These are phyloP conservation scores for Chrysolina oricalcia DNA, from an alignment of 2,888 invertebrate species.

Conservation along the genomic window DNA sequence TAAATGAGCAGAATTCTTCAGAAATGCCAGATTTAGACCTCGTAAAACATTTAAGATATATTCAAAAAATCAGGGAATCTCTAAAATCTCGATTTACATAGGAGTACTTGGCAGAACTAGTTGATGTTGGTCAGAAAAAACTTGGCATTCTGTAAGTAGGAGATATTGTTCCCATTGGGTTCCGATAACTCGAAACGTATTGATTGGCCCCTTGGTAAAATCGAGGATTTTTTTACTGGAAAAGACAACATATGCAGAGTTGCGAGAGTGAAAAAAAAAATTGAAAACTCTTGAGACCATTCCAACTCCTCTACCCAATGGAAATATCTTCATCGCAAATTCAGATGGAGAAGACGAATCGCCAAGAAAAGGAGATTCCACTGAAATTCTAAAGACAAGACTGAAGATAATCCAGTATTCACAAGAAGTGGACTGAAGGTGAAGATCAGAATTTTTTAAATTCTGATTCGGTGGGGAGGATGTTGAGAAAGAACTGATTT, in stretches of 20 bases:
- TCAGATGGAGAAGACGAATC: not conserved
- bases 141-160: not conserved
- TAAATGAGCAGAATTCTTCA: not conserved
- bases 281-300: conserved; percentile 5
- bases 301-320: not conserved
- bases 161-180: conserved; percentile 9
- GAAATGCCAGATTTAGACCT: not conserved
- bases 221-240: too few relatives aligned
- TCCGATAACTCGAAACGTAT: not conserved
- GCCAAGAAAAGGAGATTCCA: not conserved
- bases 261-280: conserved; percentile 7
- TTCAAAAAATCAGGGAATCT: not conserved
- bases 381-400: not conserved
- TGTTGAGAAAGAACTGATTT: not conserved
- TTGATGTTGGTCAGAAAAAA: conserved; percentile 3
- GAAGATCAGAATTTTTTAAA: not conserved
- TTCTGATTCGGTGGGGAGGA: not conserved
- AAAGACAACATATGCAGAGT: conserved; percentile 1
- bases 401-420: not conserved
- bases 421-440: not conserved
- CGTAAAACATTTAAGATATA: not conserved
- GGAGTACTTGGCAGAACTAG: too few relatives aligned
- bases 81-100: not conserved
- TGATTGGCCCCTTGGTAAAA: conserved; percentile 10
- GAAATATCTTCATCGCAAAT: not conserved